Conservation (phyloP, 2,797 vertebrate species). For the Peromyscus attwateri region DNA sequence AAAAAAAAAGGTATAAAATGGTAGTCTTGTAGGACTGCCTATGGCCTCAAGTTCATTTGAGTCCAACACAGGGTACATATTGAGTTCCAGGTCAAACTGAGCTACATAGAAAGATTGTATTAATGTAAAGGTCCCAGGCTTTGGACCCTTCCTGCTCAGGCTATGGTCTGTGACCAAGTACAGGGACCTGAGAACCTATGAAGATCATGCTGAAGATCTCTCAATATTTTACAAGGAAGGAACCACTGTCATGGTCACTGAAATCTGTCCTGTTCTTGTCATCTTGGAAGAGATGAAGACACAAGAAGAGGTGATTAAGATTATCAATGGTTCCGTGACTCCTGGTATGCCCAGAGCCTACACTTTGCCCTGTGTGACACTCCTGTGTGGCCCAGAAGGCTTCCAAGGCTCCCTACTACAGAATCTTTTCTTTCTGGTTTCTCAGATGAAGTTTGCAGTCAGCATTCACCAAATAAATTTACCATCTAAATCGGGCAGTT, state of each 20-base stretch:
- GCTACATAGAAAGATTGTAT: neutral
- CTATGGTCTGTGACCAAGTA: neutral
- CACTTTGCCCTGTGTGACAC: neutral
- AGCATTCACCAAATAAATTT: neutral
- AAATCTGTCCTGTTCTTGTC: neutral
- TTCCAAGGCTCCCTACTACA: neutral
- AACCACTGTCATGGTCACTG: neutral
- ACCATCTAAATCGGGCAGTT: neutral
- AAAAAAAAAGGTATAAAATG: neutral
- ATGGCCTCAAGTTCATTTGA: neutral
- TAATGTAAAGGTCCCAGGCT: neutral
- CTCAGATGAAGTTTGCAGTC: neutral
- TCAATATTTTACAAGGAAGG: neutral
- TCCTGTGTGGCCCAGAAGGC: neutral
- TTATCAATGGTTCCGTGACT: neutral
- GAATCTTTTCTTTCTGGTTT: neutral
- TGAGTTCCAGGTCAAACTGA: neutral
- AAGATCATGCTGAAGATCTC: neutral
- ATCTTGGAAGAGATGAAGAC: neutral
- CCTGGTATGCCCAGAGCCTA: neutral
- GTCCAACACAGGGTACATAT: neutral
- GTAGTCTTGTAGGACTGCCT: neutral
- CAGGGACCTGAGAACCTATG: neutral
- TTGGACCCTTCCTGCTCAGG: neutral
- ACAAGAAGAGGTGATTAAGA: neutral